Conservation (phyloP, 2,797 vertebrate species). For the Kryptopterus vitreolus region DNA sequence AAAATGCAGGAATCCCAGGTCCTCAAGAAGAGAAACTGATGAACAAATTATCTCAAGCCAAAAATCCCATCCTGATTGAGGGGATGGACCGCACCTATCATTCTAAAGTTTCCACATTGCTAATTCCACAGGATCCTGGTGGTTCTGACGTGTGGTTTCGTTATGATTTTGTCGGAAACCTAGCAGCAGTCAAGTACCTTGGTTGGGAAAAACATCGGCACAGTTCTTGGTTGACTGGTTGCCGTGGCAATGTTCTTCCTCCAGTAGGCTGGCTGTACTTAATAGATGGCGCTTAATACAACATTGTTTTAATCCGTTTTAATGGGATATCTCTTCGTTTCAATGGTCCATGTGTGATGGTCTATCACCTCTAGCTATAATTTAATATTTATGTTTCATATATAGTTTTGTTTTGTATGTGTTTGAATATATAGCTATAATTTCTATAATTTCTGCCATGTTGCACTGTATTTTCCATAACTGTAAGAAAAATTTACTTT, state of each 20-base stretch:
- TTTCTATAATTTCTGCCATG: slow-evolving; percentile 63
- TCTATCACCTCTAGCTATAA: slow-evolving; percentile 60
- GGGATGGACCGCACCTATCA: slow-evolving; percentile 64
- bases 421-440: slow-evolving; percentile 33
- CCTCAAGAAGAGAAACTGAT: slow-evolving; percentile 59
- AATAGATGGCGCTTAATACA: slow-evolving; percentile 85
- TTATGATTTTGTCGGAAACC: slow-evolving; percentile 80
- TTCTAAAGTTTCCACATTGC: slow-evolving; percentile 68
- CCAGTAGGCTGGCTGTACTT: slow-evolving; percentile 89
- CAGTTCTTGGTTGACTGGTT: slow-evolving; percentile 87
- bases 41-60: slow-evolving; percentile 63
- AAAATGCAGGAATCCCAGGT: slow-evolving; percentile 60
- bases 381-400: slow-evolving; percentile 60
- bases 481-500: slow-evolving; percentile 56
- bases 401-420: slow-evolving; percentile 51
- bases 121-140: slow-evolving; percentile 73
- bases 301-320: slow-evolving; percentile 89
- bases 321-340: slow-evolving; percentile 87
- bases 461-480: slow-evolving; percentile 73
- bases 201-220: slow-evolving; percentile 86
- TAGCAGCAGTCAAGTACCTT: slow-evolving; percentile 55
- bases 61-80: not conserved
- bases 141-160: slow-evolving; percentile 64
- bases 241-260: slow-evolving; percentile 87
- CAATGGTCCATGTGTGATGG: slow-evolving; percentile 64